Base-by-base conservation (phyloP, 2,113 vertebrate genomes). In the Noturus placidus region DNA sequence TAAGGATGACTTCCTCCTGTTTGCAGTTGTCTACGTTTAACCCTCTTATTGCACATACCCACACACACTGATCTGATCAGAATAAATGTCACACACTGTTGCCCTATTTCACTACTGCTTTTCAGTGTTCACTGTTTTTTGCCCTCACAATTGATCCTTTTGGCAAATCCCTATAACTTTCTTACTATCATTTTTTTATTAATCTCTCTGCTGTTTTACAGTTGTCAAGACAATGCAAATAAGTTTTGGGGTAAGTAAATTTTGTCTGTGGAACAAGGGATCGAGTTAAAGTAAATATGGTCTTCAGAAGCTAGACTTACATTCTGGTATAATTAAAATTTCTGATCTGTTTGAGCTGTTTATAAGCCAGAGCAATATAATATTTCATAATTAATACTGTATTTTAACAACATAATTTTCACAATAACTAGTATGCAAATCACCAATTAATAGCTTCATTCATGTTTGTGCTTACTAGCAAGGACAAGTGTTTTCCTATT, bases 21-120 rank as follows among this genome's bases (percentile, higher is more conserved):
- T 93, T 94, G 91, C 90, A 89, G 92, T 95, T 93, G 94, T 92
- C 92, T 93, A 81, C 91, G 92, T 93, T 93, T 93, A 94, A 94
- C 92, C 93, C 89, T 91, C 87, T 79, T 69, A 72, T 70, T 63
- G 82, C 87, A 25, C 77, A 81, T 81, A 84, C 63, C 77, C 79
- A 69, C 83, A 83, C 77, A 81, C 35, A 11, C 54, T 70, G 81
- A 65, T 88, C 84, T 72, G 42, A 61, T 56, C 61, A 77, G 59
- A 74, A 46, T 78, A 77, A 83, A 5, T 46, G 30, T 57, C 63
- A 70, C 6, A 6, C n/a, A 61, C 38, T 35, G 50, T 80, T 57
- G 30, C 8, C 4, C 30, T 9, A 54, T 59, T 81, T 81, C 30
- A 57, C 5, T 59, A 35, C 30, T 57, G 4, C 13, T 3, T 81